Conservation (phyloP, 2,113 vertebrate species). For the Bambusicola thoracicus region DNA sequence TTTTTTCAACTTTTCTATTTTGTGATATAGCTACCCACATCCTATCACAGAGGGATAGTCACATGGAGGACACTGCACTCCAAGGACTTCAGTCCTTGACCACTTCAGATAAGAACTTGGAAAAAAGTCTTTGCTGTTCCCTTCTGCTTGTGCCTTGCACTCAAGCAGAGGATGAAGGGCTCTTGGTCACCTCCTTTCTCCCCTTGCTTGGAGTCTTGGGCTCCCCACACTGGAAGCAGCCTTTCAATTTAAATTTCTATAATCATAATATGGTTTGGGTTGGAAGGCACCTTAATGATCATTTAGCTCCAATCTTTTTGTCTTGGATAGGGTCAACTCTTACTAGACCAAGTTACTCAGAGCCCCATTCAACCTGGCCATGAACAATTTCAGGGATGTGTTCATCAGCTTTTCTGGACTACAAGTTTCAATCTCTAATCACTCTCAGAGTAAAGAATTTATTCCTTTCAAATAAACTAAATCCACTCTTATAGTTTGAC, state of each 20-base stretch:
- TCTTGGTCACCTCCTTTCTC: background rate
- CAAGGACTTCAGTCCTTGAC: background rate
- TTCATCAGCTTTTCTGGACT: background rate
- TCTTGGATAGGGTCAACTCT: background rate
- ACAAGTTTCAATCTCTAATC: background rate
- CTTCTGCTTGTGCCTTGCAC: background rate
- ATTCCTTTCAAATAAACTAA: background rate
- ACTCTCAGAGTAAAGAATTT: background rate
- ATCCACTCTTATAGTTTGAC: background rate
- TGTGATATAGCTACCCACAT: background rate
- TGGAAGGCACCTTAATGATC: background rate
- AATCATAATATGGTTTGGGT: background rate
- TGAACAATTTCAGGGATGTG: background rate
- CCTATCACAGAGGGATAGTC: background rate
- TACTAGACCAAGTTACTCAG: background rate
- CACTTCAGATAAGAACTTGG: background rate
- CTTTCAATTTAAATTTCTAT: background rate
- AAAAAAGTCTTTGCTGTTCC: background rate
- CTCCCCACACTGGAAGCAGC: background rate
- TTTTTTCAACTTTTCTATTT: background rate
- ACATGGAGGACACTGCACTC: background rate
- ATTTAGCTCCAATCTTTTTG: background rate
- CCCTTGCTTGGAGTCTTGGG: background rate
- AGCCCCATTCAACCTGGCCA: background rate
- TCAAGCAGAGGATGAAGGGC: background rate